phyloP scores from a whole-genome alignment of 2,797 vertebrate genomes.

The Thamnophis elegans region DNA sequence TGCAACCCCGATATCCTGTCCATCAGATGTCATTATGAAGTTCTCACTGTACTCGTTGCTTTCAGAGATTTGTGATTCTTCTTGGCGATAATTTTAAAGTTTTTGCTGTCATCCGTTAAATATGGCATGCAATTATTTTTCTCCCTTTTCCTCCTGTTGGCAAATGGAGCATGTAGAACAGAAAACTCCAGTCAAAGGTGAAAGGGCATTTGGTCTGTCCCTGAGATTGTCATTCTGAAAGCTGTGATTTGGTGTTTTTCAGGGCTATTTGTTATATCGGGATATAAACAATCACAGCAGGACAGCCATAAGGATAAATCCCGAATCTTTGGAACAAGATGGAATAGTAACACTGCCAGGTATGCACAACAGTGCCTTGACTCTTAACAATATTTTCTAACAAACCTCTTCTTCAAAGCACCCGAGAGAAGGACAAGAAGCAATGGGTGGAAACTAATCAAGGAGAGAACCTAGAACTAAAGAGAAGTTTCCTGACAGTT shows the following conservation, averaged over 20 bases:
- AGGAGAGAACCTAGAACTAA: too few species aligned
- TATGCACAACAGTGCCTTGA: conserved; percentile 57
- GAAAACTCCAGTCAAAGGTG: not conserved
- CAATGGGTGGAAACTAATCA: too few species aligned
- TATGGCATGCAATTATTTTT: not conserved
- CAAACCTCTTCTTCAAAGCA: too few species aligned
- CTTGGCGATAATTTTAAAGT: not conserved
- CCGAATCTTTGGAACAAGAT: conserved; percentile 96
- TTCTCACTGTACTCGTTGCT: not conserved
- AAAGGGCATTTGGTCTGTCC: not conserved
- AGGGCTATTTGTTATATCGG: conserved; percentile 96
- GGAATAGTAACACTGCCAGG: conserved; percentile 92
- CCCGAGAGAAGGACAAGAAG: too few species aligned
- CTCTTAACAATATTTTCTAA: not conserved
- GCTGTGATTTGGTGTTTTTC: conserved; percentile 13
- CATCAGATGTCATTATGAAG: not conserved
- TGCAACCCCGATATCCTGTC: not conserved
- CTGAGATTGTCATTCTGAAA: not conserved
- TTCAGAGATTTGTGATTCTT: not conserved
- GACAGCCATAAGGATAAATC: conserved; percentile 96
- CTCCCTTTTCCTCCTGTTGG: too few species aligned
- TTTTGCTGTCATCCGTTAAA: not conserved
- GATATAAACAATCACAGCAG: conserved; percentile 91
- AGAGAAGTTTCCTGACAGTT: too few species aligned
- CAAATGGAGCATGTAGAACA: not conserved